phyloP scores from a whole-genome alignment of 23 tunicate genomes.

The Ascidia mentula region DNA sequence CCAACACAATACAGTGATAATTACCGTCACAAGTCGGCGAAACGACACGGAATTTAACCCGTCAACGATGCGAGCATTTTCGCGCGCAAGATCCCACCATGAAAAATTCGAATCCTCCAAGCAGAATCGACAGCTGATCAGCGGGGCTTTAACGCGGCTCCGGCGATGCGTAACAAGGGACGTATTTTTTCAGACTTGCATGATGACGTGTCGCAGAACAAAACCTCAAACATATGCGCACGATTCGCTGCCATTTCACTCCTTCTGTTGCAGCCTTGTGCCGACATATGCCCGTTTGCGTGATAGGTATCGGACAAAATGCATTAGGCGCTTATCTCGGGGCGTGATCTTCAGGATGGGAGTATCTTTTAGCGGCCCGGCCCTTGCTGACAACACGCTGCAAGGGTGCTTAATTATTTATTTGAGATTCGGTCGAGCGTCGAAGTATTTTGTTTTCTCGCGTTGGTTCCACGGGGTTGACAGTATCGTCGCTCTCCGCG shows the following conservation, averaged over 20 bases:
- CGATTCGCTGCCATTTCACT: neutral
- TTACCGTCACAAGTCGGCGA: too few relatives aligned
- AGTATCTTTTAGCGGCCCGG: slow-evolving; percentile 1
- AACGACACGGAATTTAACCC: neutral
- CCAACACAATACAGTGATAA: too few relatives aligned
- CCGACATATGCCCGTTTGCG: neutral
- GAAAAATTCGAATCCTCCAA: slow-evolving; percentile 5
- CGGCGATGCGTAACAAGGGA: neutral
- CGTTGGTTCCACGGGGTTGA: neutral
- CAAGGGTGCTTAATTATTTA: neutral
- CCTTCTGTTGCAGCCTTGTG: neutral
- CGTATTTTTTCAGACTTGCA: neutral
- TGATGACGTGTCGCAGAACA: neutral
- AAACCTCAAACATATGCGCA: slow-evolving; percentile 9
- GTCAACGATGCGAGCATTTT: neutral
- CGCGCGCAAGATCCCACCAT: neutral
- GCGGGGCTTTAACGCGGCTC: neutral
- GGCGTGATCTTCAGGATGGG: neutral
- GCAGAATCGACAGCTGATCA: neutral
- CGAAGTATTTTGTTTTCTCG: slow-evolving; percentile 1
- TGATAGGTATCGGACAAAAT: slow-evolving; percentile 10
- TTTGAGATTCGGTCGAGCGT: neutral
- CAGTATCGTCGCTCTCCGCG: too few relatives aligned
- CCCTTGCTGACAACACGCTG: neutral
- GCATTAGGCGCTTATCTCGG: slow-evolving; percentile 5